A percentile compares a stretch with the other conserved stretches of the same genome.
These are phyloP conservation scores for Genyomyrus donnyi DNA, from an alignment of 2,113 vertebrate genomes.

Conservation along the genomic window DNA sequence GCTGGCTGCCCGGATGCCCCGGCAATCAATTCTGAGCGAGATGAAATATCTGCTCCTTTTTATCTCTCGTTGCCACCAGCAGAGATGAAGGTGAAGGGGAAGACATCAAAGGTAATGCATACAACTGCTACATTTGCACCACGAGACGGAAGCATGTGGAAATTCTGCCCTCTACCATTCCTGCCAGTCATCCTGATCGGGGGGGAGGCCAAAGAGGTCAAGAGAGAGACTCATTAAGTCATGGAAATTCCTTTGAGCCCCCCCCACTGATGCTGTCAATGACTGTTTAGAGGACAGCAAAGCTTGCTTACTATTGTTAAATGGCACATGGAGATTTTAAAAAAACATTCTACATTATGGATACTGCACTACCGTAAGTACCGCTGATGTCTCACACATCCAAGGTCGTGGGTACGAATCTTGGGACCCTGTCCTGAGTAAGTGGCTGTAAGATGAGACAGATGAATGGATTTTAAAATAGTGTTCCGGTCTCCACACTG, in stretches of 20 bases:
- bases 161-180: neutral
- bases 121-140: neutral
- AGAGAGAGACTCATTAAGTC: neutral
- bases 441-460: neutral
- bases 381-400: neutral
- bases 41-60: neutral
- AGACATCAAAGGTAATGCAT: neutral
- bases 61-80: neutral
- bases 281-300: neutral
- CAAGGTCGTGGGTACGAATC: neutral
- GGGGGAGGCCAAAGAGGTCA: neutral
- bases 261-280: neutral
- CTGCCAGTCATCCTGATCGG: neutral
- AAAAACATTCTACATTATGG: neutral
- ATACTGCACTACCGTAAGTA: neutral
- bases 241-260: neutral
- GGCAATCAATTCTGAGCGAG: neutral
- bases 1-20: constrained; percentile 22
- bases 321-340: neutral
- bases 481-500: neutral
- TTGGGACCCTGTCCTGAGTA: neutral
- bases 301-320: neutral
- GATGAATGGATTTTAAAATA: neutral
- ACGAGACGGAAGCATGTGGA: neutral
- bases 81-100: neutral